phyloP scores from a whole-genome alignment of 2,113 vertebrate species.

The Nothocercus julius region DNA sequence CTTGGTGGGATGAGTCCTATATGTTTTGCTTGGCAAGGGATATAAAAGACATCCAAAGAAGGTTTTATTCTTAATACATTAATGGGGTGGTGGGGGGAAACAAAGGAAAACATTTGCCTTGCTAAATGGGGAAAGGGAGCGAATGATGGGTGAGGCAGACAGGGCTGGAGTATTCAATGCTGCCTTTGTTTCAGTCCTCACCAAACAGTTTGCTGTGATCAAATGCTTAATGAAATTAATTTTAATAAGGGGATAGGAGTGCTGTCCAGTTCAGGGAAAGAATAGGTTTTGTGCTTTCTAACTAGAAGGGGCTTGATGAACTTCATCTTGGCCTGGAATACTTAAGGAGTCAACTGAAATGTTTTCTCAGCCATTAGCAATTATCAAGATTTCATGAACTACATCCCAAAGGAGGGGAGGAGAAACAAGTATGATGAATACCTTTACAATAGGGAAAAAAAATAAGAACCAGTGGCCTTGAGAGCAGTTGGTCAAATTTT shows the following conservation, averaged over 20 bases:
- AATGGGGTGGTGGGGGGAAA: background rate
- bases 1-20: background rate
- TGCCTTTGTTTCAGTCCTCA: background rate
- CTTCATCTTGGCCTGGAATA: background rate
- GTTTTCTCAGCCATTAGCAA: background rate
- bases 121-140: background rate
- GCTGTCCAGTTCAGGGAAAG: background rate
- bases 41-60: background rate
- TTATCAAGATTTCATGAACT: background rate
- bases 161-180: background rate
- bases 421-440: background rate
- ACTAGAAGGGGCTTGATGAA: background rate
- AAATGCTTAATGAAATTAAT: background rate
- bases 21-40: background rate
- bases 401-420: background rate
- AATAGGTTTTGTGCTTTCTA: background rate
- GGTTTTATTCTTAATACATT: background rate
- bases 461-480: background rate
- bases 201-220: background rate
- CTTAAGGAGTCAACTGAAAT: background rate
- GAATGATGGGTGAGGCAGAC: background rate
- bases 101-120: background rate
- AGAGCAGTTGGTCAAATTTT: background rate
- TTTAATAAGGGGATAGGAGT: background rate
- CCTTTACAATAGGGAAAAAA: background rate